Evolutionary conservation across 2,113 vertebrate species (phyloP).

Genomic region (Cryptomyrus ogoouensis): DNA sequence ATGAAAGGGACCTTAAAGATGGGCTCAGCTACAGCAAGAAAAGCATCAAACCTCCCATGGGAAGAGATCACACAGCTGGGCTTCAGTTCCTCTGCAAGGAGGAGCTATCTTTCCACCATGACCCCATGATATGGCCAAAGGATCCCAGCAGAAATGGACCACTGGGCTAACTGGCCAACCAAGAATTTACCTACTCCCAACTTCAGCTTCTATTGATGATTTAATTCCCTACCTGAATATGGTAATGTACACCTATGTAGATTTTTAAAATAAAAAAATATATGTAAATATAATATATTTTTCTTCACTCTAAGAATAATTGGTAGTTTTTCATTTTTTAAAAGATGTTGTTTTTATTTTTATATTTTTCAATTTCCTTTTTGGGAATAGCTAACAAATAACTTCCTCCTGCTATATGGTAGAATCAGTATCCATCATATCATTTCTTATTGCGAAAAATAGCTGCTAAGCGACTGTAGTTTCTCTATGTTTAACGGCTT

Average conservation of each 20-base stretch:
- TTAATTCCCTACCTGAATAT: neutral
- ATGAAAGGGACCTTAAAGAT: constrained; percentile 23
- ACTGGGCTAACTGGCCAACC: neutral
- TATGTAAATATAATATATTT: constrained; percentile 27
- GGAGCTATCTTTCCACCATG: constrained; percentile 46
- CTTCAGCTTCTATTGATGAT: neutral
- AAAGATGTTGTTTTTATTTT: constrained; percentile 42
- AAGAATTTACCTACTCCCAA: neutral
- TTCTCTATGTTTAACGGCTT: constrained; percentile 13
- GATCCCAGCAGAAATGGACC: constrained; percentile 8
- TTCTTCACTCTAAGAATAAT: constrained; percentile 37
- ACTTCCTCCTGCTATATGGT: constrained; percentile 41
- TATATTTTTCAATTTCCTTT: constrained; percentile 41
- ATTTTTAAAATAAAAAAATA: constrained; percentile 29
- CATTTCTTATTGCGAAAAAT: constrained; percentile 50
- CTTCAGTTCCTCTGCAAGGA: constrained; percentile 51
- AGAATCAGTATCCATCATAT: constrained; percentile 35
- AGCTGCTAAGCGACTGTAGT: constrained; percentile 27
- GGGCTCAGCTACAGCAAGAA: constrained; percentile 26
- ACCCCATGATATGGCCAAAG: constrained; percentile 29
- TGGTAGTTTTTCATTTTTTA: constrained; percentile 50
- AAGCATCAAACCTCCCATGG: constrained; percentile 32
- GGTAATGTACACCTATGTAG: constrained; percentile 22
- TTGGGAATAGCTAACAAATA: constrained; percentile 37
- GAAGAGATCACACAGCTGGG: constrained; percentile 41